phyloP scores from a whole-genome alignment of 2,888 invertebrate genomes.

The Melanostoma mellinum region DNA sequence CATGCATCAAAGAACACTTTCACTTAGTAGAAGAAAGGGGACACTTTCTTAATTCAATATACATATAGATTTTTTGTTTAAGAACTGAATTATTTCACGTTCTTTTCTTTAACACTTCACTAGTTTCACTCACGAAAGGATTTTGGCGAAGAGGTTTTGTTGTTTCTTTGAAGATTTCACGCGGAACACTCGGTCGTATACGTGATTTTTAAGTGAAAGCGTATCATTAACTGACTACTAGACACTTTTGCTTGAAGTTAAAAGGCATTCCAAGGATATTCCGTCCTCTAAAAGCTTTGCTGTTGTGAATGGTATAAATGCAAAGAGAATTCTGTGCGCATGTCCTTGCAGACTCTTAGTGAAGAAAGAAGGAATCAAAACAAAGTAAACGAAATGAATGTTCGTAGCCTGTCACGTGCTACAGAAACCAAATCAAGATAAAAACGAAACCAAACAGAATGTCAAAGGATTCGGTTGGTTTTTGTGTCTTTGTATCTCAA shows the following conservation, averaged over 20 bases:
- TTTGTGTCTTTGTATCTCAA: neutral
- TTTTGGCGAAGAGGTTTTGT: slow-evolving; percentile 5
- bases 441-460: neutral
- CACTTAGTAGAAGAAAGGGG: slow-evolving; percentile 16
- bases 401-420: slow-evolving; percentile 61
- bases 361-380: slow-evolving; percentile 33
- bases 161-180: neutral
- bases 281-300: slow-evolving; percentile 38
- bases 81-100: neutral
- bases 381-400: slow-evolving; percentile 30
- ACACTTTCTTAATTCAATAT: slow-evolving; percentile 16
- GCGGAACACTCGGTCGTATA: slow-evolving; percentile 38
- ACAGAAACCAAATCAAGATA: neutral
- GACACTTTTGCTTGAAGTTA: slow-evolving; percentile 16
- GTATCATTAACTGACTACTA: slow-evolving; percentile 55
- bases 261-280: slow-evolving; percentile 5
- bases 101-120: neutral
- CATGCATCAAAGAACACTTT: slow-evolving; percentile 20
- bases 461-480: neutral
- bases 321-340: slow-evolving; percentile 36
- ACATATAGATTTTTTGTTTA: neutral
- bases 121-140: slow-evolving; percentile 20
- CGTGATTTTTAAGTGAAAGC: slow-evolving; percentile 48
- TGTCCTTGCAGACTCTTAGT: neutral
- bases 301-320: slow-evolving; percentile 49